These are phyloP conservation scores for Prunella strophiata DNA, from an alignment of 2,797 vertebrate species.

Conservation along the genomic window DNA sequence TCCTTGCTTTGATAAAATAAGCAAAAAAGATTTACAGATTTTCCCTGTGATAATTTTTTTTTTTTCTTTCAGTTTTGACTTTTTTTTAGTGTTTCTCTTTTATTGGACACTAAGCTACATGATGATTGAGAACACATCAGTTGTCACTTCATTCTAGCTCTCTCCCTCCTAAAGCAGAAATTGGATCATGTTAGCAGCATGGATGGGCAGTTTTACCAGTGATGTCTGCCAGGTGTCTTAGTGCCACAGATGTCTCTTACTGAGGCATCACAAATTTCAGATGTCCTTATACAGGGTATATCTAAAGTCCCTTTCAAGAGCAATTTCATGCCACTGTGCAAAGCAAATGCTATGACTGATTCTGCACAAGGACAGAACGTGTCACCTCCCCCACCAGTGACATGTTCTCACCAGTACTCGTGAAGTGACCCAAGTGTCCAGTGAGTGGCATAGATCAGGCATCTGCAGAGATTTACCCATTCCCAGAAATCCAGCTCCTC, in stretches of 20 bases:
- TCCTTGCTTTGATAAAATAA: not conserved
- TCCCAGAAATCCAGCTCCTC: not conserved
- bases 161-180: not conserved
- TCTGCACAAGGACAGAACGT: not conserved
- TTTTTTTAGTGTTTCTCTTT: not conserved
- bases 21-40: not conserved
- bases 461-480: not conserved
- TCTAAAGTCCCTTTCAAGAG: not conserved
- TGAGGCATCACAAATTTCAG: not conserved
- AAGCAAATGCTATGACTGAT: not conserved
- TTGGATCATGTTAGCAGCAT: not conserved
- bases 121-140: not conserved
- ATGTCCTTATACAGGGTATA: not conserved
- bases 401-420: not conserved
- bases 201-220: not conserved
- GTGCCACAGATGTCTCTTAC: not conserved
- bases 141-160: not conserved
- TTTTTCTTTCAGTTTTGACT: not conserved
- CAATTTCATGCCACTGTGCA: fast-evolving
- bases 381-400: not conserved
- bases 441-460: not conserved
- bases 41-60: not conserved
- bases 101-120: fast-evolving
- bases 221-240: not conserved
- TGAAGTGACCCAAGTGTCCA: not conserved